Percentiles rank a stretch among this genome's conserved stretches.
Evolutionary conservation across 2,113 vertebrate genomes (phyloP).

Genomic region (Alexandromys fortis): DNA sequence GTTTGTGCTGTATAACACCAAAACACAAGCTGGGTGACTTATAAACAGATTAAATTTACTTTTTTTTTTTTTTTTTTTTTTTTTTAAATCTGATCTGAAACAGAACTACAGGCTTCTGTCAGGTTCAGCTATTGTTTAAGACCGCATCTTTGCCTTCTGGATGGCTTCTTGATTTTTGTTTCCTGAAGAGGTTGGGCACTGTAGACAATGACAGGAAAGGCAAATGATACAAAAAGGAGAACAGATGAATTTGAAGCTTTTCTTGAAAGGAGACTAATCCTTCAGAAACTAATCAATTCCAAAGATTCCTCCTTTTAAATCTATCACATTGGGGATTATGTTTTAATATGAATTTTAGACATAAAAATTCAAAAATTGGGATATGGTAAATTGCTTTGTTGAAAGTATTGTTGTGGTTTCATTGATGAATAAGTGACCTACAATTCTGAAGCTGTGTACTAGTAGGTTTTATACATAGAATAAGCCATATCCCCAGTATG

Average conservation of each 20-base stretch:
- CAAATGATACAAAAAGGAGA: too few species aligned
- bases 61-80: too few species aligned
- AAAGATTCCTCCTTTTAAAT: neutral
- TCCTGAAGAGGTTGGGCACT: neutral
- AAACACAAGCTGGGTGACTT: neutral
- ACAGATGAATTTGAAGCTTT: neutral
- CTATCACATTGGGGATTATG: too few species aligned
- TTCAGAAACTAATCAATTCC: neutral
- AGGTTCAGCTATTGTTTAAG: neutral
- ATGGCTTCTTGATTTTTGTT: neutral
- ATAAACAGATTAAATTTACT: neutral
- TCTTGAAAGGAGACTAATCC: neutral
- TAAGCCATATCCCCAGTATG: neutral
- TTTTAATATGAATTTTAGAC: neutral
- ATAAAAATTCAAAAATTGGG: neutral
- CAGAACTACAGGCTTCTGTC: neutral
- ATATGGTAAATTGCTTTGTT: neutral
- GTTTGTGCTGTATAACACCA: neutral
- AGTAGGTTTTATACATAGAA: too few species aligned
- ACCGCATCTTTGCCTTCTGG: too few species aligned
- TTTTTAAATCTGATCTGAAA: neutral
- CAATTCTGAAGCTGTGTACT: neutral
- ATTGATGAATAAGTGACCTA: neutral
- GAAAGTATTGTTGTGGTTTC: too few species aligned
- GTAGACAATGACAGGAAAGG: too few species aligned